Conservation (phyloP, 2,888 invertebrate genomes). For the Anoncus sp. region DNA sequence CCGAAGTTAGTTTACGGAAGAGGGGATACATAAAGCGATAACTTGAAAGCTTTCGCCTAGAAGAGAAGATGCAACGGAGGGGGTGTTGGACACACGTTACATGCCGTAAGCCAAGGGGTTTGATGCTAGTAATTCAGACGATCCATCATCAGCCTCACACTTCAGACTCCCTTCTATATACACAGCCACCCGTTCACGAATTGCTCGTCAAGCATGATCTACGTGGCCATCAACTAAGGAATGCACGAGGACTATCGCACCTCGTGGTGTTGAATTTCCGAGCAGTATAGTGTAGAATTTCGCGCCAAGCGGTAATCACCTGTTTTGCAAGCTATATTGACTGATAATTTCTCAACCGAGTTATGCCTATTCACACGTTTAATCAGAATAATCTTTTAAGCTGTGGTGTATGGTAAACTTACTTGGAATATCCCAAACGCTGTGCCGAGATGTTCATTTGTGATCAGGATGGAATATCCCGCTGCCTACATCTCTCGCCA, state of each 20-base stretch:
- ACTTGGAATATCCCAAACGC: conserved; percentile 81
- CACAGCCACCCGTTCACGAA: conserved; percentile 33
- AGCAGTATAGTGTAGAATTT: conserved; percentile 39
- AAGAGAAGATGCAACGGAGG: conserved; percentile 35
- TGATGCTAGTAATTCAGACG: conserved; percentile 43
- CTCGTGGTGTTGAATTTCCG: conserved; percentile 41
- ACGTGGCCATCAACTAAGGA: conserved; percentile 49
- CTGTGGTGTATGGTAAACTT: conserved; percentile 68
- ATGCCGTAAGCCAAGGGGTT: conserved; percentile 29
- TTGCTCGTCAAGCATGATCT: conserved; percentile 33
- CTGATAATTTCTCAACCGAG: background rate
- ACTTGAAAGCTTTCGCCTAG: conserved; percentile 41
- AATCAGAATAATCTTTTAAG: background rate
- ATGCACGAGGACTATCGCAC: conserved; percentile 37
- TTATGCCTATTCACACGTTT: background rate
- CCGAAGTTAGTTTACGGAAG: conserved; percentile 49
- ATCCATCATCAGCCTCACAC: conserved; percentile 34
- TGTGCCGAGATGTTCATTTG: conserved; percentile 81
- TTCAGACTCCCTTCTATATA: conserved; percentile 18
- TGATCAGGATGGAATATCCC: conserved; percentile 75
- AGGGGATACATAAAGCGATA: conserved; percentile 43
- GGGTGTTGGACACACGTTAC: conserved; percentile 37
- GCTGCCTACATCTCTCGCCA: conserved; percentile 70
- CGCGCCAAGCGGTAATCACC: conserved; percentile 30
- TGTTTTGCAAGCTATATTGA: background rate